Base-by-base conservation (phyloP, 2,888 invertebrate genomes). In the Scaptomyza caliginosa region DNA sequence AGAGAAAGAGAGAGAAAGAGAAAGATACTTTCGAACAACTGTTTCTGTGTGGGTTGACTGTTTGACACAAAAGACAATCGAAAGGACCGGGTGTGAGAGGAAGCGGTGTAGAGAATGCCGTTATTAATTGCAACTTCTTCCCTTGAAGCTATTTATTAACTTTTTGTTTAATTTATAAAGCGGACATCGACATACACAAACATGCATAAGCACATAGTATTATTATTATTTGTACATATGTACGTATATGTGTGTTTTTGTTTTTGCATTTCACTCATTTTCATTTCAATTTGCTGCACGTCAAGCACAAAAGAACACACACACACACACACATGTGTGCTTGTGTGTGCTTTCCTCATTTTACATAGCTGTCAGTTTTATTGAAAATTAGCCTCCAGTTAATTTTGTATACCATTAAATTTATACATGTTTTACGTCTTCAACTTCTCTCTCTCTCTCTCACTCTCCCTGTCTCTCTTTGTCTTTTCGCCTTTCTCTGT, bases 331-430 rank as follows among this genome's bases (percentile, higher is more conserved):
- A 28, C 11, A 34, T 39, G 45, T 50, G 46, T 55, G 65, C 55
- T 42, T 55, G 54, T 42, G 55, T 48, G 58, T 16, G 55, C 45
- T 63, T 69, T 63, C 65, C 70, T 71, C 68, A 62, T 74, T 67
- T 77, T 59, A 76, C 77, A 74, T 67, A 65, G 67, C 83, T 83
- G 88, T 84, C 88, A 85, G 83, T 79, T 85, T 79, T 87, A 87
- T 84, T 85, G 79, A 86, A 84, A 87, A 84, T 87, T 82, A 79
- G 83, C 83, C 83, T 79, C 74, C 67, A 84, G 83, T 83, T 87
- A 86, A 87, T 84, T 79, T 74, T 70, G 85, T 77, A 73, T 72
- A 68, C 87, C 85, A 87, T 81, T 87, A 78, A 85, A 74, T 76
- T 76, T 85, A 71, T 63, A 81, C 82, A 75, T 74, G 43, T 45